Evolutionary conservation across 23 tunicate genomes (phyloP).

Genomic region (Diplosoma virens): DNA sequence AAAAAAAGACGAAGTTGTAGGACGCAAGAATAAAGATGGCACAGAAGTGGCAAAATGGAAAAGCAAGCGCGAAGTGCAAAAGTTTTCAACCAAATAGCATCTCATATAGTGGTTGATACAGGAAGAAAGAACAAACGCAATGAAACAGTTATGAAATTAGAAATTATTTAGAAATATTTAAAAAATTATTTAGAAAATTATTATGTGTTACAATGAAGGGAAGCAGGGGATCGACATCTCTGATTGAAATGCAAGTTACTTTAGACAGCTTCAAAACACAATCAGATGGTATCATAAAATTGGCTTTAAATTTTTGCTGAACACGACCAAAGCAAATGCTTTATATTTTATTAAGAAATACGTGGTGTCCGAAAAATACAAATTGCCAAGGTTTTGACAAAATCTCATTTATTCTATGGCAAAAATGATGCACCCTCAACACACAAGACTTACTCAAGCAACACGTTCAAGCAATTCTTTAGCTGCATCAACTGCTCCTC

Average conservation of each 20-base stretch:
- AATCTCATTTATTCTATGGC: constrained; percentile 13
- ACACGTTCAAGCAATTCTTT: not conserved
- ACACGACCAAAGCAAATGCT: not conserved
- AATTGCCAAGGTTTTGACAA: constrained; percentile 5
- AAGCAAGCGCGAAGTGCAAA: constrained; percentile 3
- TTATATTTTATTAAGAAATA: not conserved
- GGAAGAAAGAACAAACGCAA: constrained; percentile 1
- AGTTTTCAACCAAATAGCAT: constrained; percentile 12
- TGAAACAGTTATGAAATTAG: constrained; percentile 4
- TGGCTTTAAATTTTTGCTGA: not conserved
- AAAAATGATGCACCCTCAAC: too few relatives aligned
- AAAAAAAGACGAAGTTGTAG: not conserved
- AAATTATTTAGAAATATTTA: too few relatives aligned
- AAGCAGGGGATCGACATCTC: constrained; percentile 9
- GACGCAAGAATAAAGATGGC: constrained; percentile 5
- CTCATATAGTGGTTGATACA: not conserved
- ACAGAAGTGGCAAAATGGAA: constrained; percentile 6
- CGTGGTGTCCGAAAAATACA: not conserved
- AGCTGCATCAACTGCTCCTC: not conserved
- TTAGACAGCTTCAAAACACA: not conserved
- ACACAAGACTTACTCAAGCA: not conserved
- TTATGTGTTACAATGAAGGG: constrained; percentile 2
- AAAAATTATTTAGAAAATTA: too few relatives aligned
- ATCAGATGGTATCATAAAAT: constrained; percentile 9
- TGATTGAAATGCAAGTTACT: not conserved